phyloP scores from a whole-genome alignment of 2,113 vertebrate genomes.

The Dasyornis broadbenti region DNA sequence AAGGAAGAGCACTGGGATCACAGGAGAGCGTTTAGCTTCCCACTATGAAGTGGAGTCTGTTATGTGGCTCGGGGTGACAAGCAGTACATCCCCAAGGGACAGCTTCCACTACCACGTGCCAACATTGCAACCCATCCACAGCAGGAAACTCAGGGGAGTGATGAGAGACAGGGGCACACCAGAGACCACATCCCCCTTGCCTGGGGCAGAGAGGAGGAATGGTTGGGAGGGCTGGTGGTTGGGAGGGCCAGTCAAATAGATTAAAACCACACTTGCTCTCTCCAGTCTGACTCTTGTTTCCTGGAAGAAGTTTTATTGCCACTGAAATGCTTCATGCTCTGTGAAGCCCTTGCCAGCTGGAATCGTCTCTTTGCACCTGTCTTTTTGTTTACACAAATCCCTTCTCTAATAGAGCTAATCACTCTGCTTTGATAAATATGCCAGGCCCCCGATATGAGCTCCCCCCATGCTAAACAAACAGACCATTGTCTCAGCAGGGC shows the following conservation, averaged over 20 bases:
- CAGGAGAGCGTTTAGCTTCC: background rate
- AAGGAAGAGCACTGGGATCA: background rate
- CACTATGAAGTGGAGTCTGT: background rate
- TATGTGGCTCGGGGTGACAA: background rate
- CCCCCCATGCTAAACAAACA: slow-evolving; percentile 69
- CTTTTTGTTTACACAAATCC: slow-evolving; percentile 87
- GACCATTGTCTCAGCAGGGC: slow-evolving; percentile 65
- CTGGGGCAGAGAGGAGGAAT: background rate
- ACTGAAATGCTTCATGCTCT: slow-evolving; percentile 64
- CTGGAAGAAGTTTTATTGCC: slow-evolving; percentile 74
- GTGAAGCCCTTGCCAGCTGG: slow-evolving; percentile 74
- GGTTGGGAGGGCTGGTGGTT: background rate
- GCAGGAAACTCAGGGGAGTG: background rate
- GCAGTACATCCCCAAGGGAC: background rate
- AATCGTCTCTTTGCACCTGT: slow-evolving; percentile 81
- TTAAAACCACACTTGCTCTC: background rate
- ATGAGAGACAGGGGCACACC: background rate
- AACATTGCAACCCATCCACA: background rate
- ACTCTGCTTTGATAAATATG: slow-evolving; percentile 81
- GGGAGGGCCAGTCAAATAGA: background rate
- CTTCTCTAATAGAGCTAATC: slow-evolving; percentile 86
- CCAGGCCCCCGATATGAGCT: slow-evolving; percentile 72
- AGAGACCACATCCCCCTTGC: background rate
- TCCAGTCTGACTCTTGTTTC: slow-evolving; percentile 28
- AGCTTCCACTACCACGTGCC: fast-evolving